Base-by-base conservation (phyloP, 30 jellyfish, hydroid and myxozoan genomes). In the Aurelia sp. region DNA sequence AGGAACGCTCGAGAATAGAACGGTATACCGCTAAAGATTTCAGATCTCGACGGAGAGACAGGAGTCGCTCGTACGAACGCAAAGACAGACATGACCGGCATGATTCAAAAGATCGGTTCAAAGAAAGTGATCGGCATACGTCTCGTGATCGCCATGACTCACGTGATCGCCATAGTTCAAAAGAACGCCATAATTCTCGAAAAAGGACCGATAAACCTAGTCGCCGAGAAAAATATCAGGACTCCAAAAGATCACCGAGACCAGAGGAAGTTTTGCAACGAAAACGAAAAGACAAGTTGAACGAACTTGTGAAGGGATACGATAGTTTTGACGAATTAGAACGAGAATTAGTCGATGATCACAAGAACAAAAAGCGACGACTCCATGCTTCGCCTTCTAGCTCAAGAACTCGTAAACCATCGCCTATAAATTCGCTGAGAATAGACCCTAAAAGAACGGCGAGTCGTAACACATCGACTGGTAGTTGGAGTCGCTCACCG, bases 401-500 rank as follows among this genome's bases (percentile, higher is more conserved):
- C 35, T 63, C 89, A 33, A 47, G 80, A 21, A 21, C 80, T 30
- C 64, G 66, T 22, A 64, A 69, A 11, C 66, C 41, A 21, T 78
- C 89, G 31, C 80, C 89, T 48, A 74, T 44, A 21, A 47, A n/a
- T 40, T 17, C 80, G 8, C 35, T 11, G 71, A 52, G 78, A 69
- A 58, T 69, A 62, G 72, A 38, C 11, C 59, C 69, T 13, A 12
- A 11, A 24, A 50, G 31, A 17, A 4, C 70, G 12, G 59, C 19
- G 21, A 24, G 53, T 17, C 61, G 67, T 19, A 63, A 63, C 4
- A 40, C 48, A 15, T 59, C 78, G 4, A 41, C 50, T 55, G 80
- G 63, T 17, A 78, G 76, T 55, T 72, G 93, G 93, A 72, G 76
- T 53, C 93, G 93, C 11, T 84, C 93, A 10, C 93, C 93, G n/a